Base-by-base conservation (phyloP, 2,113 vertebrate genomes). In the Cryptotis parvus region DNA sequence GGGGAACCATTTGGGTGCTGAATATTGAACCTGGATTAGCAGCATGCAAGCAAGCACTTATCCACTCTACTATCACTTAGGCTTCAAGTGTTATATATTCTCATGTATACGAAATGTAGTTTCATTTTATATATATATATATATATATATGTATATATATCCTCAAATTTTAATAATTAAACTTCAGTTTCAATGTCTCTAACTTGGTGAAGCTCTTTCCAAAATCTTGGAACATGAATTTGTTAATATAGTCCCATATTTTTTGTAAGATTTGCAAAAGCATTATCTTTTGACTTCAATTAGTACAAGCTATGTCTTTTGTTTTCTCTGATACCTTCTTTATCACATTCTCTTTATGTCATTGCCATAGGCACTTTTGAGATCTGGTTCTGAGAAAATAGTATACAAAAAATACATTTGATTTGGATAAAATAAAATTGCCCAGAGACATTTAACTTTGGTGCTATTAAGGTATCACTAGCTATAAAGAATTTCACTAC, bases 401-500 rank as follows among this genome's bases (percentile, higher is more conserved):
- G 41, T 90, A n/a, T n/a, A 31, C 27, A 55, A 55, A 78, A 26
- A 12, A 69, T 87, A 27, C 20, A 92, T 77, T 95, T 78, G 76
- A 18, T 76, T 82, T n/a, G 6, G 7, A 76, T 75, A 86, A 35
- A 37, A 3, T 69, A 69, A 58, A 16, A 24, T 58, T 88, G 24
- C 41, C 45, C 55, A 66, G 20, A 89, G 35, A 76, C 0, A 55
- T 11, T 55, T 55, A 55, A 49, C 18, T 18, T 31, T 8, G 35
- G 68, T 22, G 66, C 11, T 65, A 15, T 39, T 82, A 66, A 87
- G 35, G 87, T 37, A 39, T 45, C 76, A 15, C 9, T 65, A 63
- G 1, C 43, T 24, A 26, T n/a, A n/a, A n/a, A n/a, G n/a, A n/a
- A n/a, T n/a, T n/a, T n/a, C 76, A 91, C 76, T 68, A n/a, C 4